Conservation (phyloP, 1,140 invertebrate species). For the Aphaenogaster rudis region DNA sequence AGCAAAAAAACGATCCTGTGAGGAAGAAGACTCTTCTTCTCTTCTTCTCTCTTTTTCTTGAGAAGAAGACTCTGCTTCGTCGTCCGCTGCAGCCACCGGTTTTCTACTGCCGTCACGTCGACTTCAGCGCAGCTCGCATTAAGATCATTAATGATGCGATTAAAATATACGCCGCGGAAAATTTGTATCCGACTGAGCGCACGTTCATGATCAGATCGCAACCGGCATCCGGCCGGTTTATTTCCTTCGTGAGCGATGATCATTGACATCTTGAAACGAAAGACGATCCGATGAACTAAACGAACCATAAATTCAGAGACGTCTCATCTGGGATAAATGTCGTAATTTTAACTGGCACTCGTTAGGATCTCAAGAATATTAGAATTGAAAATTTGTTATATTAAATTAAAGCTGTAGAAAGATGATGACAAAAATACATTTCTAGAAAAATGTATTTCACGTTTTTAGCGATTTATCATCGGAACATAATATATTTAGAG, state of each 20-base stretch:
- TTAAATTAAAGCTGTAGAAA: not conserved
- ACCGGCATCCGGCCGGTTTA: not conserved
- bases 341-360: not conserved
- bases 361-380: not conserved
- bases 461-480: not conserved
- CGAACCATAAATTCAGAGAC: not conserved
- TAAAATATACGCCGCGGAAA: slow-evolving; percentile 49
- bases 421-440: not conserved
- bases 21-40: slow-evolving; percentile 6
- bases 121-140: slow-evolving; percentile 22
- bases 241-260: slow-evolving; percentile 12
- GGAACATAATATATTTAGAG: not conserved
- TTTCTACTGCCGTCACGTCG: not conserved
- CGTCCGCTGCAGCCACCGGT: slow-evolving; percentile 24
- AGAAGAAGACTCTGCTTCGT: not conserved
- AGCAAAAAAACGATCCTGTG: slow-evolving; percentile 42
- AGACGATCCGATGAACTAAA: slow-evolving; percentile 7
- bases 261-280: slow-evolving; percentile 30
- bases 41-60: not conserved
- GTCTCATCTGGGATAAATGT: not conserved
- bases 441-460: not conserved
- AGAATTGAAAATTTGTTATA: not conserved
- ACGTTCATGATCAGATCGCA: slow-evolving; percentile 30
- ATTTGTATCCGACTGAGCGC: slow-evolving; percentile 23
- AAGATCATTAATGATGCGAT: slow-evolving; percentile 59